Base-by-base conservation (phyloP, 2,797 vertebrate species). In the Poeciliopsis paucimaculata region DNA sequence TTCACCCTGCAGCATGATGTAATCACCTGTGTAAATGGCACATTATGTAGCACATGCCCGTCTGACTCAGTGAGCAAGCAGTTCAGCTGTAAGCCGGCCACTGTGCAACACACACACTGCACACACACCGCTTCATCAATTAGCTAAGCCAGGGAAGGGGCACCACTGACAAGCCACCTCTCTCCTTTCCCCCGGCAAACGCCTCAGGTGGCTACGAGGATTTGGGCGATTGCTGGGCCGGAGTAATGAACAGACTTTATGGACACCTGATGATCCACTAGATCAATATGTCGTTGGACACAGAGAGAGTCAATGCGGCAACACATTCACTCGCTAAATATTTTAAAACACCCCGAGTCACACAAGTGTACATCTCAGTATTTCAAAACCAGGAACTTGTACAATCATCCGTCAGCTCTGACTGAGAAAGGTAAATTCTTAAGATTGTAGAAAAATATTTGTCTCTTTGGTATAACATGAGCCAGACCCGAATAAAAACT, bases 241-340 rank as follows among this genome's bases (percentile, higher is more conserved):
- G 66, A 80, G 80, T 90, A 88, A 88, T 90, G 84, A 89, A 81
- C 71, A 82, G 76, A 72, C 77, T 68, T 82, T 34, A 64, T 53
- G 28, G 70, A 84, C 77, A 71, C 46, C 18, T 79, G 87, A 86
- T 72, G 74, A 89, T 84, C 73, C 41, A 18, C 31, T 4, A 16
- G 77, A 60, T 91, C 90, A 75, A 76, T 91, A 76, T 26, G 6
- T 2, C n/a, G 39, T 64, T 45, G 75, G 31, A 76, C 79, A 62
- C 49, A 11, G 5, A 43, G 28, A 2, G n/a, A 9, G 71, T 84
- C 23, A 20, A 81, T 76, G 75, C 57, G 57, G 45, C 39, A 57
- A 72, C 18, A 11, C 47, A 62, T 53, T 53, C 75, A 64, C 41
- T 10, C 57, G 15, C 70, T 82, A 73, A 60, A 74, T 77, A 46